A percentile compares a stretch with the other conserved stretches of the same genome.
These are phyloP conservation scores for Corythoichthys intestinalis DNA, from an alignment of 2,113 vertebrate species.

Conservation along the genomic window DNA sequence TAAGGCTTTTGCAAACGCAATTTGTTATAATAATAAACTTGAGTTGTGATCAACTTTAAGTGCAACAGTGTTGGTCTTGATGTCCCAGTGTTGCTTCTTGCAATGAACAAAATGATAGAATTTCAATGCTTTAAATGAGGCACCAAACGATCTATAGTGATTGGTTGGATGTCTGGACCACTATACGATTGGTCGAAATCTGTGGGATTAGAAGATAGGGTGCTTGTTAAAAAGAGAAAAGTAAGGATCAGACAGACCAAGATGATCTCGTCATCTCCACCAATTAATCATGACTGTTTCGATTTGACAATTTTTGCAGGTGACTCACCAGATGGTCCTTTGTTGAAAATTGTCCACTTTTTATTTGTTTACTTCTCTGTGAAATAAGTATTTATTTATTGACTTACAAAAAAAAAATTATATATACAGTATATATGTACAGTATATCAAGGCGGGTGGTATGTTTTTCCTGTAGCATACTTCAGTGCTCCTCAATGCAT, in stretches of 20 bases:
- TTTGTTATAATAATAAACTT: neutral
- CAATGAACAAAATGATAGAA: neutral
- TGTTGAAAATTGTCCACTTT: no score
- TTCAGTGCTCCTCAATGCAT: neutral
- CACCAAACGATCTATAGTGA: constrained; percentile 38
- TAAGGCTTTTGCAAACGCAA: neutral
- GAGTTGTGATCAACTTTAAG: neutral
- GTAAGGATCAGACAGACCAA: neutral
- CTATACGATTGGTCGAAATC: constrained; percentile 49
- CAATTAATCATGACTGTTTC: neutral
- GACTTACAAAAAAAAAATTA: no score
- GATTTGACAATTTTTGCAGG: neutral
- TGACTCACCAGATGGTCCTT: neutral
- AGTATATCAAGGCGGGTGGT: no score
- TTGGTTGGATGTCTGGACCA: constrained; percentile 38
- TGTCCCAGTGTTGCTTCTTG: neutral
- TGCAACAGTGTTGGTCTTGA: neutral
- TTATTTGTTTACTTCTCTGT: neutral
- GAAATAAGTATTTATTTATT: no score
- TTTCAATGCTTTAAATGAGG: constrained; percentile 61
- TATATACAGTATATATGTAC: no score
- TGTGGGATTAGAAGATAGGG: constrained; percentile 4
- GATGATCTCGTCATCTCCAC: neutral
- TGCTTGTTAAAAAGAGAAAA: neutral
- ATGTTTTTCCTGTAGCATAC: no score